Evolutionary conservation across 1,140 invertebrate species (phyloP).

Genomic region (Acromyrmex charruanus): DNA sequence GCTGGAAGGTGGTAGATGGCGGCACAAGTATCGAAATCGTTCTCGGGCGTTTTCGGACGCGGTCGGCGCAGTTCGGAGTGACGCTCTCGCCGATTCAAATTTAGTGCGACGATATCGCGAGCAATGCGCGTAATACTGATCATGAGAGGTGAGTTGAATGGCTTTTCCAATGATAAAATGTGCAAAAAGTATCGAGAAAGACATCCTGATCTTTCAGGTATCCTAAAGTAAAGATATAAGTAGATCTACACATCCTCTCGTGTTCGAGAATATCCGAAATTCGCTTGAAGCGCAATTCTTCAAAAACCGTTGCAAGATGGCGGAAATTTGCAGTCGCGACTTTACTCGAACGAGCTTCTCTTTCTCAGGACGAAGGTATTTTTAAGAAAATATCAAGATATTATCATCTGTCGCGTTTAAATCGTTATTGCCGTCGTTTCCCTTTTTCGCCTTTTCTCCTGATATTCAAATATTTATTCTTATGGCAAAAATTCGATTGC

Average conservation of each 20-base stretch:
- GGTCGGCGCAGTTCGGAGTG: not conserved
- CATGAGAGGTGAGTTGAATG: not conserved
- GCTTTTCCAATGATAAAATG: not conserved
- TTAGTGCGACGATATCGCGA: not conserved
- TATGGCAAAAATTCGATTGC: not conserved
- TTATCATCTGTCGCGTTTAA: not conserved
- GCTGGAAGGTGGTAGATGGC: slow-evolving; percentile 7
- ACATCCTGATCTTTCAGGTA: not conserved
- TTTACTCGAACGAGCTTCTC: not conserved
- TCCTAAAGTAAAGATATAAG: too few species aligned
- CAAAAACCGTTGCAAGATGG: not conserved
- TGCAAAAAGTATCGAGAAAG: not conserved
- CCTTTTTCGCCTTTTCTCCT: too few species aligned
- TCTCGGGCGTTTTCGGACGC: not conserved
- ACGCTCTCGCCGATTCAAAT: not conserved
- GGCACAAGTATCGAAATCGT: not conserved
- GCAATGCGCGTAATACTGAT: not conserved
- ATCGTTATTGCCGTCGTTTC: not conserved
- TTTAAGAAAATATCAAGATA: too few species aligned
- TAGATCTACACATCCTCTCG: not conserved
- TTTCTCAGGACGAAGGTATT: not conserved
- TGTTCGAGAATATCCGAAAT: not conserved
- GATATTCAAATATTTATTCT: not conserved
- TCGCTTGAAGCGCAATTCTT: not conserved
- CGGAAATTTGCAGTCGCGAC: not conserved